Conservation (phyloP, 2,888 invertebrate genomes). For the Zygogramma bicolorata region DNA sequence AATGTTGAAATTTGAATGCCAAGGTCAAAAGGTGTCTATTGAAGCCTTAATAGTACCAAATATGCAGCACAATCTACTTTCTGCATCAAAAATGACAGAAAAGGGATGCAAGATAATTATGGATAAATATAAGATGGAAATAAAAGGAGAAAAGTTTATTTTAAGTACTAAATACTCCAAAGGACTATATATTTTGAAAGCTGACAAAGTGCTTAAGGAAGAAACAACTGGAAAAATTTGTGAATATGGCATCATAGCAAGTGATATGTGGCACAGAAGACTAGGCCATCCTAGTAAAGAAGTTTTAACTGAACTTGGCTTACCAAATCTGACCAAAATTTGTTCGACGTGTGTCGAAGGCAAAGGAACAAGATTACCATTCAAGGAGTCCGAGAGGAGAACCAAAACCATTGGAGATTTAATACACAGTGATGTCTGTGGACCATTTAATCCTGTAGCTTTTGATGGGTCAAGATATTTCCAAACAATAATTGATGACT, state of each 20-base stretch:
- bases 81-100: slow-evolving; percentile 25
- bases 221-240: slow-evolving; percentile 12
- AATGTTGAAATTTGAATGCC: slow-evolving; percentile 12
- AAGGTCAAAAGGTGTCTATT: slow-evolving; percentile 21
- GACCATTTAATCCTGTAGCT: slow-evolving; percentile 24
- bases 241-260: no score
- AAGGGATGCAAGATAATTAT: slow-evolving; percentile 23
- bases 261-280: slow-evolving; percentile 35
- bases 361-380: slow-evolving; percentile 20
- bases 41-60: slow-evolving; percentile 29
- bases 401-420: slow-evolving; percentile 25
- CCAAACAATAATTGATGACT: slow-evolving; percentile 33
- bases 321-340: slow-evolving; percentile 10
- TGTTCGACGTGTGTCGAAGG: slow-evolving; percentile 31
- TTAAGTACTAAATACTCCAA: slow-evolving; percentile 3
- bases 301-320: slow-evolving; percentile 18
- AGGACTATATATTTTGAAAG: slow-evolving; percentile 20
- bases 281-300: slow-evolving; percentile 33
- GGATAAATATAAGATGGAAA: slow-evolving; percentile 6
- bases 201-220: slow-evolving; percentile 11
- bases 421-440: slow-evolving; percentile 17
- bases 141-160: slow-evolving; percentile 11
- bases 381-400: slow-evolving; percentile 13
- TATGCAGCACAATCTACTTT: slow-evolving; percentile 30
- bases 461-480: slow-evolving; percentile 29